Evolutionary conservation across 2,113 vertebrate species (phyloP).

Genomic region (Gadus chalcogrammus): DNA sequence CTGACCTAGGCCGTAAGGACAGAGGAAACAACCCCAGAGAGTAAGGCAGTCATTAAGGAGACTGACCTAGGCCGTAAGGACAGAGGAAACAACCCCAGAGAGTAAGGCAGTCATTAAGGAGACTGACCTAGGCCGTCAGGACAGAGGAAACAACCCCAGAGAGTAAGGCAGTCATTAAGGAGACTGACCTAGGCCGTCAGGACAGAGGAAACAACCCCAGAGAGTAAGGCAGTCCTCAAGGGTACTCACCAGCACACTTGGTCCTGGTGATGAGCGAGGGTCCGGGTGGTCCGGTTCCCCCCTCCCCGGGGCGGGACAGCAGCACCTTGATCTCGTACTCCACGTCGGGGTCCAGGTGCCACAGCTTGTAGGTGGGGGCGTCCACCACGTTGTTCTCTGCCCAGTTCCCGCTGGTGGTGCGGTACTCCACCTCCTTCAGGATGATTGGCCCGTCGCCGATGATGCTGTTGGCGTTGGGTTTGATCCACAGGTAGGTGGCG

Average conservation of each 20-base stretch:
- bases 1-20: too few relatives aligned
- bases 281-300: slow-evolving; percentile 90
- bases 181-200: too few relatives aligned
- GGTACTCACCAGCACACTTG: slow-evolving; percentile 88
- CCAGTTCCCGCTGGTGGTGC: slow-evolving; percentile 93
- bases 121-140: too few relatives aligned
- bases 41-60: not conserved
- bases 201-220: too few relatives aligned
- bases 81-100: too few relatives aligned
- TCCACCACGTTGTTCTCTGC: slow-evolving; percentile 93
- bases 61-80: too few relatives aligned
- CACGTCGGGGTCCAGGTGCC: slow-evolving; percentile 95
- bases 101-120: not conserved
- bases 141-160: not conserved
- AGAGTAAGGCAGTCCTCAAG: not conserved
- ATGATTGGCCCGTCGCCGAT: slow-evolving; percentile 97
- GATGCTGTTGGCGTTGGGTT: slow-evolving; percentile 97
- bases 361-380: slow-evolving; percentile 93
- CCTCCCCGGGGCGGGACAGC: slow-evolving; percentile 90
- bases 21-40: not conserved
- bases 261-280: slow-evolving; percentile 92
- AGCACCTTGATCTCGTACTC: slow-evolving; percentile 97
- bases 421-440: slow-evolving; percentile 93
- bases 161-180: not conserved
- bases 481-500: slow-evolving; percentile 97